Base-by-base conservation (phyloP, 2,888 invertebrate species). In the Dromius quadrimaculatus region DNA sequence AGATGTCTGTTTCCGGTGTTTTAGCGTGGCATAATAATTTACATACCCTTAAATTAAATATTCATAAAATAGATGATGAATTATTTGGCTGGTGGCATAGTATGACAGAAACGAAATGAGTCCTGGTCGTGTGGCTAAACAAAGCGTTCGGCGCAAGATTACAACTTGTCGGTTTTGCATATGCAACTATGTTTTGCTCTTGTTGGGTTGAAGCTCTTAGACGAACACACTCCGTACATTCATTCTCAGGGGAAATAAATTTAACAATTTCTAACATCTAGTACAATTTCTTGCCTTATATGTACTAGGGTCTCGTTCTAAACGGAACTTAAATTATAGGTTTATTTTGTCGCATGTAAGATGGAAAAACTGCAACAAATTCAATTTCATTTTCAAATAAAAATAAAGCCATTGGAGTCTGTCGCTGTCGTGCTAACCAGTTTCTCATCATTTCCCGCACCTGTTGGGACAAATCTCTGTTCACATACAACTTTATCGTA, bases 221-320 rank as follows among this genome's bases (percentile, higher is more conserved):
- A 65, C 34, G 65, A 66, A 36, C 38, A 66, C 13, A 38, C 66
- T 57, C 22, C 41, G 65, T 11, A 50, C 54, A 50, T 54, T 38
- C 28, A 41, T 17, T 36, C 66, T 54, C 66, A 1, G 6, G 66
- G 66, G 66, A 66, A 66, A 66, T 66, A 66, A 66, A 66, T 66
- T 66, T 66, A 66, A 66, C 66, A 50, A 66, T 50, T 66, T 50
- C 50, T 66, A 66, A 66, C 66, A 66, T 66, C 38, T 54, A 50
- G 11, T 65, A 63, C 63, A 63, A 63, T 63, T 63, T 63, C 63
- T 47, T 64, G 32, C 64, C 63, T 43, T 63, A 63, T 63, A 63
- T 63, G 63, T 63, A 64, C 47, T 34, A 28, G 23, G 32, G 64
- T 8, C 11, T 20, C 34, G 32, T 20, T 11, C 38, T 36, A 38